Evolutionary conservation across 2,888 invertebrate genomes (phyloP), one percentile per base, ranked within the genome.

Genomic region (Torymus aiolomorphi): DNA sequence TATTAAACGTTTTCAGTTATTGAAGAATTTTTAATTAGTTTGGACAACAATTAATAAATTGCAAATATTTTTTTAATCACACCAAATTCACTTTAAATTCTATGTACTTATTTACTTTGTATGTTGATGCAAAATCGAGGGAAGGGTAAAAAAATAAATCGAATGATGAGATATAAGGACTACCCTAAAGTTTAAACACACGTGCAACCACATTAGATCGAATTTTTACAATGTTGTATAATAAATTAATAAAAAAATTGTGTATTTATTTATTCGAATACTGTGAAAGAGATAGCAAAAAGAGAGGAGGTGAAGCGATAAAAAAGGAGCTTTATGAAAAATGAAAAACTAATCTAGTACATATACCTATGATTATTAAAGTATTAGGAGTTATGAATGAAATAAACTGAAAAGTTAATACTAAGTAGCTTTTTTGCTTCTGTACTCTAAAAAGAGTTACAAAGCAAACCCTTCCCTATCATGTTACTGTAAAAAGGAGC

Each of bases 181-280:
- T 79, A 81, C 69, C 66, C 67, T 70, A 56, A 79, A 72, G 59
- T 12, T 57, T 51, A 63, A 59, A 77, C 54, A 71, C 24, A 61
- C 54, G 62, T 75, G 75, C 73, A 80, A 74, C 70, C 24, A 88
- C 86, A 87, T 89, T 87, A 87, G 86, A 88, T 82, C 86, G 85
- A 89, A 88, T 89, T 90, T 89, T 89, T 89, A 89, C 87, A 86
- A 88, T 87, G 88, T 88, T 89, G 88, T 89, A 88, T 87, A 88
- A 90, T 89, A 88, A 89, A 90, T 88, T 88, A 89, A 88, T 87
- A n/a, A 88, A 88, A 86, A 89, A 89, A 89, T 88, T 89, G 86
- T 88, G 87, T 89, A 89, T 89, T 89, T 89, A 90, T 89, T 89
- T 89, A 88, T 89, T 89, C 85, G 86, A 86, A 79, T 86, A 86